Base-by-base conservation (phyloP, 2,888 invertebrate genomes). In the Allacma fusca region DNA sequence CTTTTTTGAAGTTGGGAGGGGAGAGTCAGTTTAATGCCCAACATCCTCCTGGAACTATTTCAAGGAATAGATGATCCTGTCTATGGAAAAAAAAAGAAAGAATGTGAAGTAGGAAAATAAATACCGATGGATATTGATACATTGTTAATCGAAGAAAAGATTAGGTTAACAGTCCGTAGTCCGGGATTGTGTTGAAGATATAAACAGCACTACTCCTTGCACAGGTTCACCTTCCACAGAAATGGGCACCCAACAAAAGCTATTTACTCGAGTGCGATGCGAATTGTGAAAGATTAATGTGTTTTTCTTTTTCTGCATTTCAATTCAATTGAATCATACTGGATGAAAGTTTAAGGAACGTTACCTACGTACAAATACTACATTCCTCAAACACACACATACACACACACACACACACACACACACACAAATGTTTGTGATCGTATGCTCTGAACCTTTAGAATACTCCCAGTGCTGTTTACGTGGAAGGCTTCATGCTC, bases 221-320 rank as follows among this genome's bases (percentile, higher is more conserved):
- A 34, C 34, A 34, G 43, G 69, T 28, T 24, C 50, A 28, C 57
- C 71, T 71, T 71, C 29, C 23, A 57, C 26, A 28, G 71, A 57
- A 71, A 71, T 71, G 28, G 26, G 28, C 26, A 62, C 34, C 21
- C 40, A 71, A 73, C 73, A 73, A 73, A 73, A 73, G 62, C 40
- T 73, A 62, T 62, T 73, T 73, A 71, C 71, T 71, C 71, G 73
- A 73, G 73, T 73, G 73, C 24, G 73, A 73, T 73, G 59, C 62
- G 73, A 73, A 73, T 73, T 73, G 73, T 73, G 62, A 62, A 73
- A 73, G 73, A 73, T 73, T 73, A 73, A 73, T 73, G 73, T 73
- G 62, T 73, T 73, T 73, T 62, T 73, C 59, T 72, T 57, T 71
- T 62, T 73, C 59, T 73, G 62, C 62, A 73, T 73, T 73, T 73